Percentiles rank a stretch among this genome's conserved stretches.
phyloP scores from a whole-genome alignment of 1,140 invertebrate species.

The Drosophila sproati region DNA sequence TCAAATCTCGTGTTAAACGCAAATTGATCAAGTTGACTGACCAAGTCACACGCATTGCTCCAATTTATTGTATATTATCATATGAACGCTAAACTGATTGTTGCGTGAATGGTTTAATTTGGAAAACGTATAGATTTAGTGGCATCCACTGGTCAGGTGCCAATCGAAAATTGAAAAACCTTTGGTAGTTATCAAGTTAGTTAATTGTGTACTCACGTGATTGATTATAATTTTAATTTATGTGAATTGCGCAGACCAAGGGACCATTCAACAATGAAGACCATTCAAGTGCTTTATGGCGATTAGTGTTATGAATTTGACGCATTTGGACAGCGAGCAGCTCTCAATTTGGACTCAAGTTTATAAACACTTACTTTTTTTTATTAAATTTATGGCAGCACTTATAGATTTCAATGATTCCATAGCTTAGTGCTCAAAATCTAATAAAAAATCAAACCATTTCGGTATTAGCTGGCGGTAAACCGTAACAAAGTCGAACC shows the following conservation, averaged over 20 bases:
- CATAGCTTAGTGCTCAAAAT: constrained; percentile 16
- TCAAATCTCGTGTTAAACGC: constrained; percentile 1
- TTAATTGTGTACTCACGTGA: constrained; percentile 36
- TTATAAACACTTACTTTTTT: not conserved
- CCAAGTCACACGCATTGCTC: not conserved
- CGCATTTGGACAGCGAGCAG: not conserved
- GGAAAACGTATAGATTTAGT: not conserved
- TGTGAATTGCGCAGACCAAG: constrained; percentile 3
- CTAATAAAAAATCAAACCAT: constrained; percentile 24
- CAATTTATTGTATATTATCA: constrained; percentile 19
- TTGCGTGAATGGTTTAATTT: not conserved
- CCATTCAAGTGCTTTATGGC: not conserved
- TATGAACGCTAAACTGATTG: constrained; percentile 21
- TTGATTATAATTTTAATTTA: not conserved
- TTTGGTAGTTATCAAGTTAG: constrained; percentile 4
- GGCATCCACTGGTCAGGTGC: constrained; percentile 10
- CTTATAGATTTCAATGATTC: constrained; percentile 9
- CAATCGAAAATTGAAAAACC: not conserved
- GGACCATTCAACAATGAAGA: not conserved
- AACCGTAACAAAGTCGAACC: constrained; percentile 2
- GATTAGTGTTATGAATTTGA: not conserved
- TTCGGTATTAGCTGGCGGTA: not conserved
- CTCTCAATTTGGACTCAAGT: not conserved
- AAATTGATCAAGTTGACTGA: not conserved
- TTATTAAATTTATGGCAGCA: constrained; percentile 24